Evolutionary conservation across 2,888 invertebrate genomes (phyloP).

Genomic region (Hedychridium roseum): DNA sequence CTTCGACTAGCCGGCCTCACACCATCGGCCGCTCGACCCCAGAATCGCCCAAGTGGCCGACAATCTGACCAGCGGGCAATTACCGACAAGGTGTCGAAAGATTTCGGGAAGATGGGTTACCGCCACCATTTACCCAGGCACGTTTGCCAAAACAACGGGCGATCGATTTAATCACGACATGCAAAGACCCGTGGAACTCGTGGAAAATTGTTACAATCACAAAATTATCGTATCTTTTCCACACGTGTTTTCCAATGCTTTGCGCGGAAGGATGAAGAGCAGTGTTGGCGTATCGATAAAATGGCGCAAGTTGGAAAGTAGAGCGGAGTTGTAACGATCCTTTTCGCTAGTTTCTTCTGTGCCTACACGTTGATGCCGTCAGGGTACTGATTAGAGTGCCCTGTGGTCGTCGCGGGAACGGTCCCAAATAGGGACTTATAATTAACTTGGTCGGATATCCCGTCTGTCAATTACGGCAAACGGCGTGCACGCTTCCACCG

Average conservation of each 20-base stretch:
- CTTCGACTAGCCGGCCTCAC: slow-evolving; percentile 41
- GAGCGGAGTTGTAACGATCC: too few species aligned
- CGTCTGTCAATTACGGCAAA: slow-evolving; percentile 21
- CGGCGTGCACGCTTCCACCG: neutral
- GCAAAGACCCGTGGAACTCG: too few species aligned
- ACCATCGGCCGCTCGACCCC: slow-evolving; percentile 40
- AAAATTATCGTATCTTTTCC: too few species aligned
- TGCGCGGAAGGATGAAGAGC: too few species aligned
- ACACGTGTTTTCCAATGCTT: too few species aligned
- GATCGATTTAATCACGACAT: too few species aligned
- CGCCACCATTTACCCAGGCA: slow-evolving; percentile 13
- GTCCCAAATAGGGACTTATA: slow-evolving; percentile 14
- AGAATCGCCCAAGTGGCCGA: slow-evolving; percentile 55
- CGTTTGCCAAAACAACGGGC: slow-evolving; percentile 18
- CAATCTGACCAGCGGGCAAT: slow-evolving; percentile 56
- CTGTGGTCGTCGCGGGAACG: slow-evolving; percentile 6
- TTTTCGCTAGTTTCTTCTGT: too few species aligned
- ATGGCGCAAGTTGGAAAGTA: too few species aligned
- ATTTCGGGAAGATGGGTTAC: slow-evolving; percentile 22
- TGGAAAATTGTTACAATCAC: too few species aligned
- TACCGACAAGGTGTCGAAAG: slow-evolving; percentile 42
- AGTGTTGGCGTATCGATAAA: too few species aligned
- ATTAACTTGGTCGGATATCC: slow-evolving; percentile 15
- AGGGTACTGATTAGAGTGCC: too few species aligned
- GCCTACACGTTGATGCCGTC: too few species aligned